Conservation (phyloP, 2,113 vertebrate genomes). For the Aspidoscelis tigris region DNA sequence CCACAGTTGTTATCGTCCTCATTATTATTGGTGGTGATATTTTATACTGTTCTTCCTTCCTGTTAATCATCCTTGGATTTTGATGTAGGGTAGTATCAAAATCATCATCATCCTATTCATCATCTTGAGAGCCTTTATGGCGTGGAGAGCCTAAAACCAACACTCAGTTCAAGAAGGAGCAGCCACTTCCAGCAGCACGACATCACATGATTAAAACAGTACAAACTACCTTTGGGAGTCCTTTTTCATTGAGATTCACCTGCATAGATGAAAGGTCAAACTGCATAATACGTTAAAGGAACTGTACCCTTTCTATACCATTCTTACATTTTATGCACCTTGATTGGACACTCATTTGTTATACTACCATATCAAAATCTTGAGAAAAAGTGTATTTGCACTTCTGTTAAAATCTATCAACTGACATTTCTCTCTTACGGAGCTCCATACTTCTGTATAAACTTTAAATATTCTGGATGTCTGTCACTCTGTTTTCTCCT, state of each 20-base stretch:
- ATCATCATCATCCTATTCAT: too few relatives aligned
- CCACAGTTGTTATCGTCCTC: too few relatives aligned
- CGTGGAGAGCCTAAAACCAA: not conserved
- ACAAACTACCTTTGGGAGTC: not conserved
- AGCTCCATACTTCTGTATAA: not conserved
- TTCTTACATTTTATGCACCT: not conserved
- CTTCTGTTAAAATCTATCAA: not conserved
- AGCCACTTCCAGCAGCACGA: not conserved
- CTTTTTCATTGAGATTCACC: not conserved
- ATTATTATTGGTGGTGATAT: too few relatives aligned
- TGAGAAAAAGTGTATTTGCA: not conserved
- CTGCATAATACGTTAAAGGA: not conserved
- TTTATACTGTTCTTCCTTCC: too few relatives aligned
- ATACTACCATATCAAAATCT: not conserved
- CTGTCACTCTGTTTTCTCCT: not conserved
- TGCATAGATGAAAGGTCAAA: not conserved
- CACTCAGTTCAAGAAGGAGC: not conserved
- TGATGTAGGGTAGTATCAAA: too few relatives aligned
- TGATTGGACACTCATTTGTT: not conserved
- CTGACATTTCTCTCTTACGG: not conserved
- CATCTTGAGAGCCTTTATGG: too few relatives aligned
- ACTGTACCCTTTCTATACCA: not conserved
- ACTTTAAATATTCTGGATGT: not conserved
- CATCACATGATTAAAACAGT: not conserved
- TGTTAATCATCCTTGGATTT: too few relatives aligned